Base-by-base conservation (phyloP, 2,888 invertebrate genomes). In the Hyles lineata region DNA sequence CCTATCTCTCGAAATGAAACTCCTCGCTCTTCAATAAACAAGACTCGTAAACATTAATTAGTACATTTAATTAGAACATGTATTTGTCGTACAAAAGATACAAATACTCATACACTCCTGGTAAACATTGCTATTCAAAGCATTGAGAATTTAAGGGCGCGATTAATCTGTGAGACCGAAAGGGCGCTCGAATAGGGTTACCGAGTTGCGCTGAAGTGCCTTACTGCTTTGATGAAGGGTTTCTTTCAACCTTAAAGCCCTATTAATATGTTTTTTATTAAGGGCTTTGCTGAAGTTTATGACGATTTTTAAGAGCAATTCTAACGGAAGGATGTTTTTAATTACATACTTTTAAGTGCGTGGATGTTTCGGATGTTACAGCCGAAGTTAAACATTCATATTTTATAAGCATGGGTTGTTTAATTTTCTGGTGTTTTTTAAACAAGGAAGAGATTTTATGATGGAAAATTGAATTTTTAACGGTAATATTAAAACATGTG, bases 91-190 rank as follows among this genome's bases (percentile, higher is more conserved):
- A 70, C 70, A 70, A 70, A 70, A 70, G 19, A 58, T 32, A 70
- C 70, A 59, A 70, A 70, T 43, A 70, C 19, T 59, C 32, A n/a
- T 43, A 60, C 21, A 70, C 19, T 59, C 25, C 58, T 17, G 23
- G 52, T 60, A 70, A 58, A 70, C 59, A 70, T 60, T 78, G 82
- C 79, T 78, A 74, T 74, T 70, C 78, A 79, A 76, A 79, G 81
- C 80, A 80, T 81, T 77, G 77, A 82, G 82, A 81, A 81, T 84
- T 85, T 82, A 80, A 82, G 78, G 76, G 79, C 72, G 76, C 62
- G 78, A 81, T 83, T 82, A 85, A 85, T 67, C 23, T 21, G 63
- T 43, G 63, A 21, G 21, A 23, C 63, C 63, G 0, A 43, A 67
- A 62, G 35, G 62, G 63, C 15, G 63, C 63, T 43, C 43, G 23